phyloP scores from a whole-genome alignment of 2,888 invertebrate genomes.

The Tuta absoluta region DNA sequence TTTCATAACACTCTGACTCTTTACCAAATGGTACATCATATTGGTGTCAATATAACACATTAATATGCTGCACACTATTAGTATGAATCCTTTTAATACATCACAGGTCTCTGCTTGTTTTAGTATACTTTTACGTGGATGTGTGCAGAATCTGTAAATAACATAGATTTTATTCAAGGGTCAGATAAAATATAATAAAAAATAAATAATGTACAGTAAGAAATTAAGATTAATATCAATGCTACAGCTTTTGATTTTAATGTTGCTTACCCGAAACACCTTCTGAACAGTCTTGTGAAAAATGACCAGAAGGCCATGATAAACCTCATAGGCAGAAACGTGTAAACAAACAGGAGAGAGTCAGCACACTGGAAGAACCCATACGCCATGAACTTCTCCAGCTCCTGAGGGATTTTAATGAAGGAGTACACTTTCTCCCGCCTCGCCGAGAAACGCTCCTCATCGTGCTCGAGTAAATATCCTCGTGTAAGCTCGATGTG shows the following conservation, averaged over 20 bases:
- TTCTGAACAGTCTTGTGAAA: constrained; percentile 86
- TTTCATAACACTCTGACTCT: constrained; percentile 99
- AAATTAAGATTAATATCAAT: not conserved
- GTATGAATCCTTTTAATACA: constrained; percentile 94
- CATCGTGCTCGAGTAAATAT: constrained; percentile 96
- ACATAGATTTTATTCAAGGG: too few species aligned
- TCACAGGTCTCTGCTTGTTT: constrained; percentile 97
- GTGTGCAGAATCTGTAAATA: constrained; percentile 58
- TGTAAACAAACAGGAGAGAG: constrained; percentile 98
- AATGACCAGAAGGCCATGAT: constrained; percentile 92
- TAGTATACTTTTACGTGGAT: constrained; percentile 80
- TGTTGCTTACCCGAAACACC: constrained; percentile 85
- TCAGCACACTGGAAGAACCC: constrained; percentile 98
- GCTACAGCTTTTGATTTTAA: not conserved
- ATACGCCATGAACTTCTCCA: constrained; percentile 95
- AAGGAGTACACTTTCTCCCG: constrained; percentile 98
- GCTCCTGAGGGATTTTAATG: constrained; percentile 95
- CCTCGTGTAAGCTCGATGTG: constrained; percentile 94
- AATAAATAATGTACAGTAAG: not conserved
- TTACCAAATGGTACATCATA: constrained; percentile 98
- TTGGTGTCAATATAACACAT: constrained; percentile 98
- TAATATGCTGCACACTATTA: constrained; percentile 89
- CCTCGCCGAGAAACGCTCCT: constrained; percentile 95
- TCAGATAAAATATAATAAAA: too few species aligned
- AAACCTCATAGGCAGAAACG: constrained; percentile 97